Evolutionary conservation across 2,113 vertebrate genomes (phyloP), one percentile per base, ranked within the genome.

Genomic region (Fulmarus glacialis): DNA sequence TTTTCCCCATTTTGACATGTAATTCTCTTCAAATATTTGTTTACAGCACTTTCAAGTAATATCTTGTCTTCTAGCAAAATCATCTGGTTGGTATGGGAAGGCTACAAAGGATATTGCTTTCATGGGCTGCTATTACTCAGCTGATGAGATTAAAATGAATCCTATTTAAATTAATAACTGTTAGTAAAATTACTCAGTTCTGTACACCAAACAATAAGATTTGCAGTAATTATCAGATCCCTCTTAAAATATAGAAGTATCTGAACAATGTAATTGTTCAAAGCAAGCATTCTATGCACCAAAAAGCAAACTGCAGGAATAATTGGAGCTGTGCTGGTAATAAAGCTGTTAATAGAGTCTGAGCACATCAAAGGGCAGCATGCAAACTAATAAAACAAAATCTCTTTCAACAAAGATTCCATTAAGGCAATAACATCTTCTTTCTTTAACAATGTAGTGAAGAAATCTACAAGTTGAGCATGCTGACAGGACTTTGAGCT

Each of bases 121-220:
- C 79, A 59, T 72, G 23, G 68, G 27, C 53, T 60, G 43, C 80
- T 91, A 22, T 89, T 90, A 68, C 75, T 89, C 5, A 26, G n/a
- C 50, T 81, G 66, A 64, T 80, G 70, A 89, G 82, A 82, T 81
- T 72, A 71, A 86, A 82, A 87, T 82, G 32, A 93, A 66, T 20
- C 19, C 30, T 81, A 55, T 84, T 96, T 96, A 77, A 93, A 85
- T 84, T 29, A 96, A 64, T 81, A 96, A 89, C 40, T 90, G 29
- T 70, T 92, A 23, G 36, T 64, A 87, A 79, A 97, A 90, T 87
- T 72, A 36, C 55, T 90, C 34, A 52, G 12, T 84, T 95, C 43
- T 91, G 38, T 81, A 78, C 67, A 92, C n/a, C 40, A 67, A 93
- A 74, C 48, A 83, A 29, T 66, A 95, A 91, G 34, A 53, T 83